A percentile compares a stretch with the other conserved stretches of the same genome.
Evolutionary conservation across 2,113 vertebrate species (phyloP).

Genomic region (Gadus chalcogrammus): DNA sequence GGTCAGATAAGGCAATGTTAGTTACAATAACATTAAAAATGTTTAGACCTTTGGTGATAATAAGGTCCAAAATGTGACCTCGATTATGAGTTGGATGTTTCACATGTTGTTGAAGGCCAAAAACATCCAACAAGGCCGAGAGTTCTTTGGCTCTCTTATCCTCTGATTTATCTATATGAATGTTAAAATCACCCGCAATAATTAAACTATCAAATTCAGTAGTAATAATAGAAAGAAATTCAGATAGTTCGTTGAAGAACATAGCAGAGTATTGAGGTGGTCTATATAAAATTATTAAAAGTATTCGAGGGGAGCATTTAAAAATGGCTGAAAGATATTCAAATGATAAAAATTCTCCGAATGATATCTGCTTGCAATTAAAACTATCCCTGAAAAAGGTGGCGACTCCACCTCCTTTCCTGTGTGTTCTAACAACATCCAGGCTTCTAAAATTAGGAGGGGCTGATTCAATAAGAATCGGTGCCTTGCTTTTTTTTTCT

Average conservation of each 20-base stretch:
- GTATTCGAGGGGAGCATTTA: not conserved
- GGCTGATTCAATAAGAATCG: not conserved
- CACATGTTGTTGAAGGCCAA: not conserved
- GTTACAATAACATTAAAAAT: conserved; percentile 1
- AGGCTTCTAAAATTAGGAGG: conserved; percentile 5
- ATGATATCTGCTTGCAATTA: conserved; percentile 1
- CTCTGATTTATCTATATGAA: too few species aligned
- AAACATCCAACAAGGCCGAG: not conserved
- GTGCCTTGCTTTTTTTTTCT: not conserved
- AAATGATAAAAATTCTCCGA: conserved; percentile 5
- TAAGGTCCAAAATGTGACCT: not conserved
- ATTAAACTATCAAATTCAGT: not conserved
- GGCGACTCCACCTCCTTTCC: conserved; percentile 5
- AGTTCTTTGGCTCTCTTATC: not conserved
- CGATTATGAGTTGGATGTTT: too few species aligned
- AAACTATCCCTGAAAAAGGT: not conserved
- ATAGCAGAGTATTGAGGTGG: not conserved
- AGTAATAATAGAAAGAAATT: conserved; percentile 5
- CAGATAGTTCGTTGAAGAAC: conserved; percentile 1
- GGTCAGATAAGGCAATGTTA: conserved; percentile 5
- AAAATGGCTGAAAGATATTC: not conserved
- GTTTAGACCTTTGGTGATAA: conserved; percentile 8
- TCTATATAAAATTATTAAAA: conserved; percentile 2
- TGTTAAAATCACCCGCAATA: not conserved
- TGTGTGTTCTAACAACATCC: not conserved